These are phyloP conservation scores for Altica lythri DNA, from an alignment of 2,888 invertebrate genomes.

Conservation along the genomic window DNA sequence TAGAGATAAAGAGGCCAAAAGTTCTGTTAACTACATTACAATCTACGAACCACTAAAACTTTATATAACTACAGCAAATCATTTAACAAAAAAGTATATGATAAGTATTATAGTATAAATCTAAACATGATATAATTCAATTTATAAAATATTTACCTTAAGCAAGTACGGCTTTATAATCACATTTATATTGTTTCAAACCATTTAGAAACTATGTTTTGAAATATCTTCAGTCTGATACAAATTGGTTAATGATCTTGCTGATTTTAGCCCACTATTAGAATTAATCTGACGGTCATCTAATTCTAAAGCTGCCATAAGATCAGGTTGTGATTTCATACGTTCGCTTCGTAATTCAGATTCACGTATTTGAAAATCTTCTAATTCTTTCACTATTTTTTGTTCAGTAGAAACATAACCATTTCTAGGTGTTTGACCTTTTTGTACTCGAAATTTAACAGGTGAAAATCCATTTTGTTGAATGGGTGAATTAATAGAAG, in stretches of 20 bases:
- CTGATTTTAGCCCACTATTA: conserved; percentile 34
- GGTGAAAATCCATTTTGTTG: conserved; percentile 46
- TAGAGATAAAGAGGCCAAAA: no score
- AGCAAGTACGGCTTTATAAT: no score
- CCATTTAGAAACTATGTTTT: conserved; percentile 11
- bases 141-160: no score
- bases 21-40: no score
- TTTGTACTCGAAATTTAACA: conserved; percentile 53
- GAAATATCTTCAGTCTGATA: conserved; percentile 31
- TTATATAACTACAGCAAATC: no score
- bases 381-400: conserved; percentile 75
- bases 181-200: no score
- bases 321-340: conserved; percentile 66
- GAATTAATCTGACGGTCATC: conserved; percentile 56
- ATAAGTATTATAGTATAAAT: no score
- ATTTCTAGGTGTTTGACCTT: conserved; percentile 68
- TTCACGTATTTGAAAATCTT: conserved; percentile 75
- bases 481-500: conserved; percentile 42
- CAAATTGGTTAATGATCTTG: conserved; percentile 43
- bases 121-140: no score
- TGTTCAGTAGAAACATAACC: conserved; percentile 85
- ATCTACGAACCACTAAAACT: no score
- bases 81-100: no score
- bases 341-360: conserved; percentile 65
- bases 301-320: conserved; percentile 65